These are phyloP conservation scores for Lepas anatifera DNA, from an alignment of 2,888 invertebrate genomes.

Conservation along the genomic window DNA sequence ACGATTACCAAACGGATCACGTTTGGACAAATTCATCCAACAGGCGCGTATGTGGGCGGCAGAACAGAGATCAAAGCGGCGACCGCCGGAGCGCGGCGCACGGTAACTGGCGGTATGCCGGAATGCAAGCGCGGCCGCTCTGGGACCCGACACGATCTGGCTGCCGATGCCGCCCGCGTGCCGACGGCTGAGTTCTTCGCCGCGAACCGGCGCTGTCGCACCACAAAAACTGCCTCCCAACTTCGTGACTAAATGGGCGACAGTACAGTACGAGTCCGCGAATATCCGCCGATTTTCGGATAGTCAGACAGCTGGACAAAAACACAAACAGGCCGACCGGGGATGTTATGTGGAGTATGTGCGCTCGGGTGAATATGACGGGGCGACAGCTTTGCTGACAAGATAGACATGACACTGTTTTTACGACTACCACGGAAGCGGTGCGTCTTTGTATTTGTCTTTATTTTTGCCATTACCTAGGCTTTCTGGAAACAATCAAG, in stretches of 20 bases:
- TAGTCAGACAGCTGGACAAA: background rate
- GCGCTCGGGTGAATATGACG: background rate
- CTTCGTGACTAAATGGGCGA: background rate
- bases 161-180: background rate
- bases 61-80: background rate
- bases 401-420: background rate
- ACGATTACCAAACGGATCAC: background rate
- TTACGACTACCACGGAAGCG: too few relatives aligned
- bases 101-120: background rate
- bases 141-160: background rate
- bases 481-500: too few relatives aligned
- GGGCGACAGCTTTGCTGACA: background rate
- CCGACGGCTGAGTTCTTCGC: background rate
- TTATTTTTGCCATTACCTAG: too few relatives aligned
- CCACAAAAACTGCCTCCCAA: background rate
- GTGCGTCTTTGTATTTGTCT: too few relatives aligned
- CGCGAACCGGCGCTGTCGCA: too few relatives aligned
- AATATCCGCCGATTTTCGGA: background rate
- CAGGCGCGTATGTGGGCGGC: too few relatives aligned
- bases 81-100: too few relatives aligned
- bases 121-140: background rate
- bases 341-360: background rate
- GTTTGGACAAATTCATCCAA: background rate
- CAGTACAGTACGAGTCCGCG: background rate
- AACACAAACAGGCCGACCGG: background rate